These are phyloP conservation scores for Bufo bufo DNA, from an alignment of 2,113 vertebrate species.

Conservation along the genomic window DNA sequence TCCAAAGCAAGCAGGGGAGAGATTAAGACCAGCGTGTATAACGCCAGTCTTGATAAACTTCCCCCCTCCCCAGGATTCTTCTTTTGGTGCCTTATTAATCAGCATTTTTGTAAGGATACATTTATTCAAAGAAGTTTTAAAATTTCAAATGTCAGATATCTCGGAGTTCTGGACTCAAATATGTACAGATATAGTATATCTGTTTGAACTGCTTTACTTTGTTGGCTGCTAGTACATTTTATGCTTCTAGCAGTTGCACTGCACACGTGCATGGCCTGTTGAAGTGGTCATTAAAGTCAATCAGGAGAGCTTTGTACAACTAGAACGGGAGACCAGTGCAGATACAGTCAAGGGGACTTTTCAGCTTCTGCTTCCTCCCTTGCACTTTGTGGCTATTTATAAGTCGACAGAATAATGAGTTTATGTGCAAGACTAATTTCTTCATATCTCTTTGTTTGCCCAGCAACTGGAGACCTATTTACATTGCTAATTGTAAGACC, in stretches of 20 bases:
- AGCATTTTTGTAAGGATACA: too few species aligned
- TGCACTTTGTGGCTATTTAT: conserved; percentile 29
- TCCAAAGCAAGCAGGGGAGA: too few species aligned
- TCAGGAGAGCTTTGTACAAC: too few species aligned
- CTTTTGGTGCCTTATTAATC: too few species aligned
- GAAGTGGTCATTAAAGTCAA: background rate
- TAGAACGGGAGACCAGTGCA: background rate
- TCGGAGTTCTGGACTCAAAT: background rate
- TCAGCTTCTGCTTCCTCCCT: background rate
- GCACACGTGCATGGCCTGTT: background rate
- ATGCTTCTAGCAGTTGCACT: background rate
- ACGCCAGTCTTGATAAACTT: too few species aligned
- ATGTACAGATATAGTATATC: background rate
- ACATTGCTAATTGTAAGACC: conserved; percentile 42
- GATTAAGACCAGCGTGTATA: too few species aligned
- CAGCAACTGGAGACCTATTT: conserved; percentile 48
- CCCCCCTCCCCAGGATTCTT: too few species aligned
- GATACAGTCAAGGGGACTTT: background rate
- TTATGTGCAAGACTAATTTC: conserved; percentile 30
- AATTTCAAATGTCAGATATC: too few species aligned
- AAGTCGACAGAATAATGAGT: conserved; percentile 43
- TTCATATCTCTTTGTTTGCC: conserved; percentile 51
- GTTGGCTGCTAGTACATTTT: background rate
- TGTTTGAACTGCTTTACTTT: background rate
- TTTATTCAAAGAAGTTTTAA: too few species aligned